Conservation (phyloP, 2,888 invertebrate species). For the Erannis defoliaria region DNA sequence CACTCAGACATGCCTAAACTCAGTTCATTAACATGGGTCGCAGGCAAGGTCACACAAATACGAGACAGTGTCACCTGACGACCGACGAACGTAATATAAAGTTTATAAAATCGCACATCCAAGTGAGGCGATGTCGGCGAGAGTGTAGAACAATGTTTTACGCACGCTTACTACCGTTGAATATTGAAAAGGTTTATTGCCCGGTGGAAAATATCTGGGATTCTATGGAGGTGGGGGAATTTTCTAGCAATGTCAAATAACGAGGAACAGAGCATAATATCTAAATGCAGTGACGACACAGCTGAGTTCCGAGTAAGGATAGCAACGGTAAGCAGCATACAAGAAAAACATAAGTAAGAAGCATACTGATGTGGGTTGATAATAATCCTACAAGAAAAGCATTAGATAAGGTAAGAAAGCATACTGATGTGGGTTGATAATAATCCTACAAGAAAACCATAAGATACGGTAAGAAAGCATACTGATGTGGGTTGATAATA, state of each 20-base stretch:
- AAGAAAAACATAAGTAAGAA: too few relatives aligned
- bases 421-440: too few relatives aligned
- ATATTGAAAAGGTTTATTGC: constrained; percentile 29
- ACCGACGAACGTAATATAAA: background rate
- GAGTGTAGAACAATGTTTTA: background rate
- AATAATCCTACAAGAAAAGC: too few relatives aligned
- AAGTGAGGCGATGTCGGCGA: constrained; percentile 1
- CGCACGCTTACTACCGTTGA: constrained; percentile 11
- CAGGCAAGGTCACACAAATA: constrained; percentile 58
- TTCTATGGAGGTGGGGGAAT: constrained; percentile 15
- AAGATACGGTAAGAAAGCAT: too few relatives aligned
- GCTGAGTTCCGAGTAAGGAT: too few relatives aligned
- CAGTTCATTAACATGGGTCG: constrained; percentile 65
- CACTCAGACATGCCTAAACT: constrained; percentile 48
- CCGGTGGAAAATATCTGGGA: constrained; percentile 16
- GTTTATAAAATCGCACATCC: constrained; percentile 11
- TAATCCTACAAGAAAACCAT: too few relatives aligned
- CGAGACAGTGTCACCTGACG: constrained; percentile 5
- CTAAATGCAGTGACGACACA: background rate
- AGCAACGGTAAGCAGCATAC: too few relatives aligned
- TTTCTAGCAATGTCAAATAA: background rate
- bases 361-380: too few relatives aligned
- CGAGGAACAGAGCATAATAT: background rate
- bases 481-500: too few relatives aligned
- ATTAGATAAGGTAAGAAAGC: too few relatives aligned